phyloP scores from a whole-genome alignment of 2,797 vertebrate species.

The Melanotaenia pygmaea region DNA sequence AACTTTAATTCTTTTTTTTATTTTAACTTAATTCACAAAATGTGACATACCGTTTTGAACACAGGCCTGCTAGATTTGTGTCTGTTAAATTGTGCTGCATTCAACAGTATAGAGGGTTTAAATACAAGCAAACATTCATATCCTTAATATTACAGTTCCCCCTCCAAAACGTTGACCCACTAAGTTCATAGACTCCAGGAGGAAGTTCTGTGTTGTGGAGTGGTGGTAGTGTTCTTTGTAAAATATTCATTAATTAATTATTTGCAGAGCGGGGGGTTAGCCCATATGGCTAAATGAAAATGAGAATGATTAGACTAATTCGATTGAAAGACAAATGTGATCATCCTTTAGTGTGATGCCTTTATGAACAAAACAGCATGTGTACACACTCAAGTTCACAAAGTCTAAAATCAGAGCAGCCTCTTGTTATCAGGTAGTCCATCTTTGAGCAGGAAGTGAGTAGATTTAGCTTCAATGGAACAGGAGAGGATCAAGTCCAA shows the following conservation, averaged over 20 bases:
- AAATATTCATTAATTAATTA: constrained; percentile 2
- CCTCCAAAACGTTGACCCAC: background rate
- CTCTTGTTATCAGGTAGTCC: constrained; percentile 37
- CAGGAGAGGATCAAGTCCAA: constrained; percentile 20
- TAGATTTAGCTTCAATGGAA: constrained; percentile 40
- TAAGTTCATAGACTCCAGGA: background rate
- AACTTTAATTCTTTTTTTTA: too few relatives aligned
- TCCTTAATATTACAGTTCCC: background rate
- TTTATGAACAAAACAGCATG: background rate
- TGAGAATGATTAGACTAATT: constrained; percentile 14
- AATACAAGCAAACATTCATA: background rate
- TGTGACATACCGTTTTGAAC: too few relatives aligned
- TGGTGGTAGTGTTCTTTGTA: background rate
- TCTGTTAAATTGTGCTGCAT: too few relatives aligned
- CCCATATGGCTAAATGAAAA: background rate
- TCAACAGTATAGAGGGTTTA: background rate
- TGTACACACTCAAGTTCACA: background rate
- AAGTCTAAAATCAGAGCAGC: constrained; percentile 26
- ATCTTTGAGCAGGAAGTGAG: constrained; percentile 58
- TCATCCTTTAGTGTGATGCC: background rate
- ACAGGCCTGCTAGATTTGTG: too few relatives aligned
- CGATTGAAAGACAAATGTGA: constrained; percentile 2
- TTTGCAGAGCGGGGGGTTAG: constrained; percentile 8
- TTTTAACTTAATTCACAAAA: too few relatives aligned
- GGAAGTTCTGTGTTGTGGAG: too few relatives aligned